Base-by-base conservation (phyloP, 1,140 invertebrate genomes). In the Tetramorium simillimum region DNA sequence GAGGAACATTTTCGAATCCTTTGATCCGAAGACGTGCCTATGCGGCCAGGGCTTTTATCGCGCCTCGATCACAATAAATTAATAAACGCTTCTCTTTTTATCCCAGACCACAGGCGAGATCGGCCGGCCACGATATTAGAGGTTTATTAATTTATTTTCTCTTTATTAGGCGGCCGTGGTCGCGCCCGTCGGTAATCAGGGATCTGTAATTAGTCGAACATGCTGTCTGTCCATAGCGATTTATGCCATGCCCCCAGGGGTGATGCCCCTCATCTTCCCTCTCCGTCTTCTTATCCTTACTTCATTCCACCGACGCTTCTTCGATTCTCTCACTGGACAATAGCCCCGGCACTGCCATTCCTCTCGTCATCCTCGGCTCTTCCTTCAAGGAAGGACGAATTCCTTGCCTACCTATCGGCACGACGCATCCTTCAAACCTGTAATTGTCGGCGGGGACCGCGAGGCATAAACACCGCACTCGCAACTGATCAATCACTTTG, bases 161-260 rank as follows among this genome's bases (percentile, higher is more conserved):
- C 91, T 93, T 92, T 93, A 93, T 94, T 93, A 93, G 91, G 43
- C 88, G 86, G 70, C 63, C 87, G 82, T 40, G 84, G 88, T 92
- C 91, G 92, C 91, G 91, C 92, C 90, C 93, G 93, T 92, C 92
- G 93, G 93, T 94, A 94, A 95, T 93, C 92, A 93, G 89, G 92
- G 90, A 94, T 93, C 93, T 94, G 94, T 93, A 95, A 95, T 95
- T 95, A 95, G 93, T 92, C 88, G 93, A 93, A 94, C 93, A 94
- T 92, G 92, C 91, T 93, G 93, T 94, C 92, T 93, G 92, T 94
- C 92, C 92, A 78, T 92, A 89, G 91, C 92, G 92, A 94, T 94
- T 94, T 95, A 93, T 94, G 87, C 92, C 77, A 86, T 90, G 85
- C 92, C 92, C 87, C 90, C 82, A 88, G 72, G 91, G 88, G 87